phyloP scores from a whole-genome alignment of 2,113 vertebrate species.

The Datnioides undecimradiatus region DNA sequence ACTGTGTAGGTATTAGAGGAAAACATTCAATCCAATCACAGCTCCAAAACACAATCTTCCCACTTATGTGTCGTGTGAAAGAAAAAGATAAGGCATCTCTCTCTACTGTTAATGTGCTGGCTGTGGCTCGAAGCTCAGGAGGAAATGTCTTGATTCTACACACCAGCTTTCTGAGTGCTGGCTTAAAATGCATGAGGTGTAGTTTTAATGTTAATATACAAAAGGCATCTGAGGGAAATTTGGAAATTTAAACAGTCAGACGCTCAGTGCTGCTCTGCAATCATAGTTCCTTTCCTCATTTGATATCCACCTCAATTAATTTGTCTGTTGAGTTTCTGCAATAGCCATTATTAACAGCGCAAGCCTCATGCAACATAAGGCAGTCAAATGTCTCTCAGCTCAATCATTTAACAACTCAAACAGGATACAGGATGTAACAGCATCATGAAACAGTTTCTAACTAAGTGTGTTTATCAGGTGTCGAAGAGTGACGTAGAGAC shows the following conservation, averaged over 20 bases:
- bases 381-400: not conserved
- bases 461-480: not conserved
- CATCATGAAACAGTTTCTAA: not conserved
- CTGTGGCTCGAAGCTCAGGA: not conserved
- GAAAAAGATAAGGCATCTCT: not conserved
- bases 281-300: not conserved
- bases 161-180: not conserved
- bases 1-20: slow-evolving; percentile 17
- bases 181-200: not conserved
- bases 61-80: not conserved
- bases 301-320: not conserved
- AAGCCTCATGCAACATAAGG: not conserved
- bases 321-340: slow-evolving; percentile 36
- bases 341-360: slow-evolving; percentile 14
- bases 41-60: slow-evolving; percentile 21
- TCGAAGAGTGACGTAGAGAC: too few relatives aligned
- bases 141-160: not conserved
- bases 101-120: not conserved
- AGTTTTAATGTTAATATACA: not conserved
- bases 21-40: slow-evolving; percentile 15
- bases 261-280: not conserved
- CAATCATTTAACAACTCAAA: not conserved
- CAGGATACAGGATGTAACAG: not conserved
- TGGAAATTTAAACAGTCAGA: too few relatives aligned
- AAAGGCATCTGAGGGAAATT: not conserved